Percentiles rank a stretch among this genome's conserved stretches.
Evolutionary conservation across 2,888 invertebrate species (phyloP).

Genomic region (Cabera pusaria): DNA sequence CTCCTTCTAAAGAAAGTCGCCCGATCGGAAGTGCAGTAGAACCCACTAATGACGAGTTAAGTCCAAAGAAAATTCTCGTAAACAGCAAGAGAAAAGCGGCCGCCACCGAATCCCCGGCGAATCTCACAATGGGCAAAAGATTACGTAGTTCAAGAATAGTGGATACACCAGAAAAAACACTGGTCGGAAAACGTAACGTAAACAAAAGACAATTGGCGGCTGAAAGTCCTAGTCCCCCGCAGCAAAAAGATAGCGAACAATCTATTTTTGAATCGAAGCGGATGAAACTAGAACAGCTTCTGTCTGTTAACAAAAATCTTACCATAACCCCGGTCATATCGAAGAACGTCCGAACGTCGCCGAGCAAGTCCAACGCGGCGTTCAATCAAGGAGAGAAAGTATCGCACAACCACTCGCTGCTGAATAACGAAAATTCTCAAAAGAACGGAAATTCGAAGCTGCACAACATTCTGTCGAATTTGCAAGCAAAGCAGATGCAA

Average conservation of each 20-base stretch:
- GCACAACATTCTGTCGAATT: conserved; percentile 72
- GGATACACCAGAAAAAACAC: conserved; percentile 60
- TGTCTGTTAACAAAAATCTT: conserved; percentile 63
- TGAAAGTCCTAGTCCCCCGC: conserved; percentile 48
- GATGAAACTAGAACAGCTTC: conserved; percentile 69
- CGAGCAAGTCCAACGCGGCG: conserved; percentile 49
- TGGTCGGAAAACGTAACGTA: conserved; percentile 46
- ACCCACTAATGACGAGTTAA: conserved; percentile 52
- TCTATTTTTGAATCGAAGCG: conserved; percentile 66
- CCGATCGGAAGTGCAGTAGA: conserved; percentile 55
- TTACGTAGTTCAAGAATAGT: conserved; percentile 71
- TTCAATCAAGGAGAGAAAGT: conserved; percentile 51
- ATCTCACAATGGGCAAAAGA: conserved; percentile 62
- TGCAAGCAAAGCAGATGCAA: conserved; percentile 72
- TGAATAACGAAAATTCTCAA: conserved; percentile 69
- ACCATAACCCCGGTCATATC: conserved; percentile 60
- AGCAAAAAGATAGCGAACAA: conserved; percentile 59
- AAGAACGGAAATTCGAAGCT: conserved; percentile 81
- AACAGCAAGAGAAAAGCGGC: conserved; percentile 61
- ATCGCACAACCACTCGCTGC: conserved; percentile 54
- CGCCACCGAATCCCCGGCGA: conserved; percentile 45
- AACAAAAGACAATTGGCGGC: conserved; percentile 57
- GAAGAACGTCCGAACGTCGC: conserved; percentile 51
- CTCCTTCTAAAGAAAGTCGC: conserved; percentile 39
- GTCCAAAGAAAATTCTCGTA: conserved; percentile 51